Conservation (phyloP, 2,888 invertebrate species). For the Xanthia icteritia region DNA sequence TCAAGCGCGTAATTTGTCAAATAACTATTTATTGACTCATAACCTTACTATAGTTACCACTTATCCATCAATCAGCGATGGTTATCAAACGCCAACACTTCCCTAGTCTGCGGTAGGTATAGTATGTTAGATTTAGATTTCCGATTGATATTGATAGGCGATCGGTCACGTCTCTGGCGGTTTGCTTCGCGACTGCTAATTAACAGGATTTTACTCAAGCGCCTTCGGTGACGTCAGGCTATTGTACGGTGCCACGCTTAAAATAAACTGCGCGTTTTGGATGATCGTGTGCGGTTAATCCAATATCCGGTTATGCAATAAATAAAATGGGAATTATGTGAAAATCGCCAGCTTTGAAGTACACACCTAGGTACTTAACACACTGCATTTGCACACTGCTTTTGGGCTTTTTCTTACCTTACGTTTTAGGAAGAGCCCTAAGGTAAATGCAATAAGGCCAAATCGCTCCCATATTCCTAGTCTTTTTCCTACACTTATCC, state of each 20-base stretch:
- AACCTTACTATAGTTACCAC: conserved; percentile 20
- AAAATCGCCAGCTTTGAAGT: neutral
- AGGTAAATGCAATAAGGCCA: no score
- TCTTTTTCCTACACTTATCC: neutral
- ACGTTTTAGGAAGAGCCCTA: neutral
- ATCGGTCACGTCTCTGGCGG: conserved; percentile 84
- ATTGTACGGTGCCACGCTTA: conserved; percentile 61
- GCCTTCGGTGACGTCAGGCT: conserved; percentile 83
- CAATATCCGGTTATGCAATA: conserved; percentile 63
- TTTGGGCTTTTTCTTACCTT: neutral
- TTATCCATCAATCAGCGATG: conserved; percentile 62
- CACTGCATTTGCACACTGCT: neutral
- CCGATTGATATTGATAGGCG: conserved; percentile 83
- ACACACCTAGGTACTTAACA: no score
- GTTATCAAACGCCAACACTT: conserved; percentile 64
- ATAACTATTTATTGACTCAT: conserved; percentile 61
- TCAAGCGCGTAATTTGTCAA: conserved; percentile 61
- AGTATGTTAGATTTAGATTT: conserved; percentile 79
- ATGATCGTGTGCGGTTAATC: conserved; percentile 58
- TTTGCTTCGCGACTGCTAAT: conserved; percentile 79
- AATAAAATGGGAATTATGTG: conserved; percentile 25
- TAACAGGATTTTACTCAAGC: conserved; percentile 77
- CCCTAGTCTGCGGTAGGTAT: conserved; percentile 85
- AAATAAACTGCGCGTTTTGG: conserved; percentile 62
- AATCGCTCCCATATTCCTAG: no score